Percentiles rank a stretch among this genome's conserved stretches.
Evolutionary conservation across 2,888 invertebrate species (phyloP).

Genomic region (Cryptocheilus praepositus): DNA sequence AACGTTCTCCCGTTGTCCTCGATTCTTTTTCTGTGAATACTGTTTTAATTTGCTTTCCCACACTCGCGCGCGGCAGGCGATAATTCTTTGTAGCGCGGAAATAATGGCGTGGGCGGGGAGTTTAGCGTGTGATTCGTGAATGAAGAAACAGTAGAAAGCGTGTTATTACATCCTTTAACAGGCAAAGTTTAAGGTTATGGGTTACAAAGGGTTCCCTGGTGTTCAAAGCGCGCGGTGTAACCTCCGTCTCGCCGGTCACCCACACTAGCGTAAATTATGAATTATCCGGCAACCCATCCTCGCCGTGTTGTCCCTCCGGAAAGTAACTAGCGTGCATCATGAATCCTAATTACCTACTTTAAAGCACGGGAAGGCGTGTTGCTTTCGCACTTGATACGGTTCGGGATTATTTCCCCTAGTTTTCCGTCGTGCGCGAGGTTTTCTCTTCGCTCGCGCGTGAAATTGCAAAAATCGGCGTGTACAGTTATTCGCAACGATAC

Average conservation of each 20-base stretch:
- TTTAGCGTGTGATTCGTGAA: constrained; percentile 2
- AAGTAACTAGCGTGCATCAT: constrained; percentile 62
- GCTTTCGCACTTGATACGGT: constrained; percentile 9
- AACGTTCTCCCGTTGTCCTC: not conserved
- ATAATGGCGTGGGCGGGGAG: constrained; percentile 1
- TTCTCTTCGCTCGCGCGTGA: no score
- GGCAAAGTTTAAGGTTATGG: constrained; percentile 48
- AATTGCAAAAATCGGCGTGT: not conserved
- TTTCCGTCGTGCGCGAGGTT: no score
- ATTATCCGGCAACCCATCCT: constrained; percentile 51
- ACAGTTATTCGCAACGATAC: no score
- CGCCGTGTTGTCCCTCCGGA: constrained; percentile 59
- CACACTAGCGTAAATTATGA: constrained; percentile 59
- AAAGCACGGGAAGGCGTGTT: constrained; percentile 33
- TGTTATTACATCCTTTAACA: constrained; percentile 38
- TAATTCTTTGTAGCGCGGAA: no score
- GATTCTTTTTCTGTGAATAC: not conserved
- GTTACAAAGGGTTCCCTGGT: constrained; percentile 42
- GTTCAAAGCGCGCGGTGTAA: constrained; percentile 28
- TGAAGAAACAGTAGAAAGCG: constrained; percentile 31
- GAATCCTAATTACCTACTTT: constrained; percentile 66
- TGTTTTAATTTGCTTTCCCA: not conserved
- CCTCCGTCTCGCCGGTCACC: constrained; percentile 49
- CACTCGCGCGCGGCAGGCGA: no score
- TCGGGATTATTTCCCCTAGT: constrained; percentile 8